Evolutionary conservation across 2,888 invertebrate species (phyloP), one percentile per base, ranked within the genome.

Genomic region (Acleris sparsana): DNA sequence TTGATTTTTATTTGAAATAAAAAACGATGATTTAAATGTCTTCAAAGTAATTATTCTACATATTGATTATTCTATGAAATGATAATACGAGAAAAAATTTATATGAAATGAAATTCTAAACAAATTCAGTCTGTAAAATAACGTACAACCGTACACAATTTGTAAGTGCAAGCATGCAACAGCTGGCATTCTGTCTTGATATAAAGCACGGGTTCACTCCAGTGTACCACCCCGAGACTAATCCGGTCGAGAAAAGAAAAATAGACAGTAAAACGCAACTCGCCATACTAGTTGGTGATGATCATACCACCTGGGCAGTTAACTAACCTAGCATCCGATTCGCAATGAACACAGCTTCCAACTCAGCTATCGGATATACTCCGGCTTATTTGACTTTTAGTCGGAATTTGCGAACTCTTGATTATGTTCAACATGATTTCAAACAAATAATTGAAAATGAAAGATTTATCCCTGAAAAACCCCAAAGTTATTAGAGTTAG

Each of bases 321-420:
- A 71, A 77, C 3, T 61, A 87, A 2, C 73, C 83, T 0, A 61
- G 72, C 2, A 79, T 86, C 0, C 68, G 85, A 0, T 88, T 85
- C 59, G 80, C 84, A 0, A 81, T 86, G 76, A 87, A 87, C 53
- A 77, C 81, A 0, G 73, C 76, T 0, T 76, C 77, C 52, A 46
- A 9, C 16, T 5, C 16, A n/a, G 18, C 20, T 5, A 67, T 57
- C 22, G 48, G 58, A 17, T 22, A 17, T 7, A 22, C 53, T 7
- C 61, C 61, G 1, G 61, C 61, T 4, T 61, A 22, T 6, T 4
- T 61, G n/a, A 61, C 53, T 13, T 61, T 61, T 5, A 46, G 61
- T 18, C 61, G 53, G 49, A 7, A 61, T 3, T 9, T 61, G 5
- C n/a, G 17, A 11, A 44, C 52, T 4, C 17, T 25, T 5, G 51